These are phyloP conservation scores for Rhaphigaster nebulosa DNA, from an alignment of 2,888 invertebrate species.

Conservation along the genomic window DNA sequence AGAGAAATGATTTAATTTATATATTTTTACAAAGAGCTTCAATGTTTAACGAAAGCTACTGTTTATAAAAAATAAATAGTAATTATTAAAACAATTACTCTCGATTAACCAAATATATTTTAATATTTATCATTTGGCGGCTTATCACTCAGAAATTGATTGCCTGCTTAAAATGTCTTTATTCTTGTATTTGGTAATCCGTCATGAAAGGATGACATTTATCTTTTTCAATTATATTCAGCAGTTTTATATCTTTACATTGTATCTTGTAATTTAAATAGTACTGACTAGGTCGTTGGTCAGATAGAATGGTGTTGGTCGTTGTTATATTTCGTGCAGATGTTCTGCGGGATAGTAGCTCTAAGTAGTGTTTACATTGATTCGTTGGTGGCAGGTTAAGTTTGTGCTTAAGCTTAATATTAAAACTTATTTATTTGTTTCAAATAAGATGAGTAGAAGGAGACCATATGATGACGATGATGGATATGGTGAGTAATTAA, in stretches of 20 bases:
- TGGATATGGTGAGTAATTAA: slow-evolving; percentile 77
- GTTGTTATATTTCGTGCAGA: slow-evolving; percentile 6
- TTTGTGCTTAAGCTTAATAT: not conserved
- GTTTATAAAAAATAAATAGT: not conserved
- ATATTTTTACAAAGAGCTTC: not conserved
- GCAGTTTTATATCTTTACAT: not conserved
- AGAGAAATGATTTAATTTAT: not conserved
- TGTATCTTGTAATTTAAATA: too few relatives aligned
- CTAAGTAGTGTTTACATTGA: slow-evolving; percentile 50
- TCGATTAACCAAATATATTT: not conserved
- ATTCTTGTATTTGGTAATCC: not conserved
- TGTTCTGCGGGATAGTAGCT: not conserved
- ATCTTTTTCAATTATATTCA: not conserved
- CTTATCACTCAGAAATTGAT: not conserved
- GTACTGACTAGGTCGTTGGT: not conserved
- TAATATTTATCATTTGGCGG: not conserved
- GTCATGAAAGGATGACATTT: not conserved
- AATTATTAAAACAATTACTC: not conserved
- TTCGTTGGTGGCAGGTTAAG: slow-evolving; percentile 1
- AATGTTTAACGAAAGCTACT: not conserved
- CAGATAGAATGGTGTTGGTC: not conserved
- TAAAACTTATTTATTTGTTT: not conserved
- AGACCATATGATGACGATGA: slow-evolving; percentile 86
- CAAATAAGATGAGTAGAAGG: slow-evolving; percentile 79
- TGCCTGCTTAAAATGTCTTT: too few relatives aligned